Evolutionary conservation across 1,140 invertebrate genomes (phyloP).

Genomic region (Heliothis subflexa): DNA sequence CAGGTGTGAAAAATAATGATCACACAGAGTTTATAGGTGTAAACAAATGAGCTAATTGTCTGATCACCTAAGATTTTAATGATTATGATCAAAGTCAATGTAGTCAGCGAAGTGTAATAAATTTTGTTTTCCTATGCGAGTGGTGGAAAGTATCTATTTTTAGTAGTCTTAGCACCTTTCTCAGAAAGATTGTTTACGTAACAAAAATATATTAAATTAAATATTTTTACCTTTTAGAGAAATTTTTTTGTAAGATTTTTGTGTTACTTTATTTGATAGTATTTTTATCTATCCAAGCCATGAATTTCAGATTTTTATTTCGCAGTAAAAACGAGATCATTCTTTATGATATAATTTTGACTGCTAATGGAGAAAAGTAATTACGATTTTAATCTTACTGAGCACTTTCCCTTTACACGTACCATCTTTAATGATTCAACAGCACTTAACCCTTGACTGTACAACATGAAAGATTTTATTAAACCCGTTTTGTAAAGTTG

Average conservation of each 20-base stretch:
- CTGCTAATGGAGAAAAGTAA: background rate
- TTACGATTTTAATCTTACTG: background rate
- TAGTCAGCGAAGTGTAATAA: background rate
- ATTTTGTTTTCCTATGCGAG: constrained; percentile 1
- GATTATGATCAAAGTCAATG: constrained; percentile 14
- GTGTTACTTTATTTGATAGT: no score
- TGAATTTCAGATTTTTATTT: no score
- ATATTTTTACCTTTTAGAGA: no score
- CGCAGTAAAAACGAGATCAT: no score
- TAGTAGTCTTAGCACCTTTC: background rate
- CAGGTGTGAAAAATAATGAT: background rate
- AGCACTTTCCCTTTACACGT: background rate
- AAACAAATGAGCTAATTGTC: background rate
- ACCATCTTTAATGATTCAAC: constrained; percentile 18
- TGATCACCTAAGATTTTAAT: constrained; percentile 11
- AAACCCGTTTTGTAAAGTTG: constrained; percentile 41
- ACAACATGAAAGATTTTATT: constrained; percentile 34
- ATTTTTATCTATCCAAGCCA: no score
- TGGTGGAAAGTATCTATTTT: background rate
- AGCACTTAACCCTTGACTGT: background rate
- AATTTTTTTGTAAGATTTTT: no score
- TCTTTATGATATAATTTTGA: no score
- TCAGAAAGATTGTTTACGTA: background rate
- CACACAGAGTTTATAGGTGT: background rate
- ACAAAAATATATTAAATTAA: no score